Percentiles rank a stretch among this genome's conserved stretches.
Evolutionary conservation across 2,113 vertebrate genomes (phyloP).

Genomic region (Ptyas mucosa): DNA sequence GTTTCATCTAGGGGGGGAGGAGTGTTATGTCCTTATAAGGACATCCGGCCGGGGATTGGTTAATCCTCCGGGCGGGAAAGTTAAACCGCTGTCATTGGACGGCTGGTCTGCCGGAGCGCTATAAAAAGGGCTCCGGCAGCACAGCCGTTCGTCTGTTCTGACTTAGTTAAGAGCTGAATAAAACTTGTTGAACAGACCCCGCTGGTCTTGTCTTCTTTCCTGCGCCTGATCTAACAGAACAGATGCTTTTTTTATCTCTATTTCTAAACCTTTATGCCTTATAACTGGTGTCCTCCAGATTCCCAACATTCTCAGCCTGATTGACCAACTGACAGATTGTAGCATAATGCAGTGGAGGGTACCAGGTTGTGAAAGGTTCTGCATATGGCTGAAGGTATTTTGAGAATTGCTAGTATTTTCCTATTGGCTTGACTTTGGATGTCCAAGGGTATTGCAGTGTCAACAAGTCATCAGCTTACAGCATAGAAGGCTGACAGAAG

Average conservation of each 20-base stretch:
- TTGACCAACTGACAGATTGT: not conserved
- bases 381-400: constrained; percentile 48
- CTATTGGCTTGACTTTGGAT: constrained; percentile 39
- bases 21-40: no score
- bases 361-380: constrained; percentile 1
- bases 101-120: no score
- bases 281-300: not conserved
- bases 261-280: constrained; percentile 23
- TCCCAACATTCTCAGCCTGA: not conserved
- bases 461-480: not conserved
- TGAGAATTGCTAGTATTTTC: constrained; percentile 33
- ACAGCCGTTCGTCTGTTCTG: no score
- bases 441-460: not conserved
- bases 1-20: no score
- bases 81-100: no score
- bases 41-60: no score
- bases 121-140: no score
- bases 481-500: not conserved
- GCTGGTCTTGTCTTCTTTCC: no score
- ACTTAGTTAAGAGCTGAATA: no score
- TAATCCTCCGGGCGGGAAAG: no score
- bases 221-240: no score
- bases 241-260: constrained; percentile 33
- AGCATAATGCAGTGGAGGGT: not conserved
- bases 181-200: no score